Evolutionary conservation across 2,113 vertebrate species (phyloP).

Genomic region (Onychostoma macrolepis): DNA sequence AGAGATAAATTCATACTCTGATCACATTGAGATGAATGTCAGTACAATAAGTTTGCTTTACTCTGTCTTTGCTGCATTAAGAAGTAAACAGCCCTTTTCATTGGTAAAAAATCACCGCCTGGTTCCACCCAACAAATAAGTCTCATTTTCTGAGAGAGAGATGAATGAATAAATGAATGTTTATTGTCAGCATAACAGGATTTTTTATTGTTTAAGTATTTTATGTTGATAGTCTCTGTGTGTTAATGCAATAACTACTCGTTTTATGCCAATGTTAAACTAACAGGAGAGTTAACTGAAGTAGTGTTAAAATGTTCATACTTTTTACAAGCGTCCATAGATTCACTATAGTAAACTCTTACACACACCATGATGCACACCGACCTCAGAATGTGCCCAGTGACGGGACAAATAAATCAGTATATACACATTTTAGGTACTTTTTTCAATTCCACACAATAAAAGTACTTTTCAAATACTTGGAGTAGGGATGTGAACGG

Average conservation of each 20-base stretch:
- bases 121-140: not conserved
- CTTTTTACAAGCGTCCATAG: not conserved
- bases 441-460: no score
- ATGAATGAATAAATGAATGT: not conserved
- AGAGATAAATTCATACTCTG: not conserved
- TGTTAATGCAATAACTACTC: not conserved
- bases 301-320: not conserved
- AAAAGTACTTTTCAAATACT: not conserved
- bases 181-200: not conserved
- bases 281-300: slow-evolving; percentile 14
- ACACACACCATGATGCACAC: slow-evolving; percentile 2
- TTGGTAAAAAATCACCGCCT: not conserved
- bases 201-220: not conserved
- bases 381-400: slow-evolving; percentile 7
- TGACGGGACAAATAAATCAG: not conserved
- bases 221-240: slow-evolving; percentile 18
- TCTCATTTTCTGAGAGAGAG: not conserved
- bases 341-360: not conserved
- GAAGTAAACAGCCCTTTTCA: not conserved
- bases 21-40: not conserved
- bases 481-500: not conserved
- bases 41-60: not conserved
- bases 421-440: not conserved
- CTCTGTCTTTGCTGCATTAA: not conserved
- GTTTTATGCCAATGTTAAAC: slow-evolving; percentile 3